Evolutionary conservation across 2,113 vertebrate genomes (phyloP).

Genomic region (Pseudonaja textilis): DNA sequence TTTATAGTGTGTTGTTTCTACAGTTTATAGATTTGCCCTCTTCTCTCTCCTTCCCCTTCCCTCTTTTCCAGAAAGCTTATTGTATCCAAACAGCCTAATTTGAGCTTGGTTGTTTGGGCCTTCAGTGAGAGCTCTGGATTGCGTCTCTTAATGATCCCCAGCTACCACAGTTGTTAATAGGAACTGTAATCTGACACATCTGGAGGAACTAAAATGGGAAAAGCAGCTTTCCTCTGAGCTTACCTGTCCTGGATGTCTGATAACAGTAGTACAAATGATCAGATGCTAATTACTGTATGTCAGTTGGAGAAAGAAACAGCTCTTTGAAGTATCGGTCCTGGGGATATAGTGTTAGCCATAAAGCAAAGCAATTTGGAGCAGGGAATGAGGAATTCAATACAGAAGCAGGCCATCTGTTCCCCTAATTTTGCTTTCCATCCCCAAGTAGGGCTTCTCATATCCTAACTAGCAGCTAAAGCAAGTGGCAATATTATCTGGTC

Average conservation of each 20-base stretch:
- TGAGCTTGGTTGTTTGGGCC: not conserved
- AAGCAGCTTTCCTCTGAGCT: not conserved
- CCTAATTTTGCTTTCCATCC: not conserved
- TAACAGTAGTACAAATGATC: not conserved
- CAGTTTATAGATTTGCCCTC: not conserved
- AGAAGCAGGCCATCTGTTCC: not conserved
- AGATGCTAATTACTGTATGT: not conserved
- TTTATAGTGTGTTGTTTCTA: too few relatives aligned
- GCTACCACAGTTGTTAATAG: not conserved
- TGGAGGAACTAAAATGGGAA: not conserved
- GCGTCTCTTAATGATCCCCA: not conserved
- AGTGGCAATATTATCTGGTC: not conserved
- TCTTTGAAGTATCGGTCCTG: not conserved
- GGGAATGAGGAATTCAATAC: accelerated
- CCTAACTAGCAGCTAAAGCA: not conserved
- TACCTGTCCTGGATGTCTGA: not conserved
- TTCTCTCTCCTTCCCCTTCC: not conserved
- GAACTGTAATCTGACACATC: not conserved
- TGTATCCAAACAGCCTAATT: not conserved
- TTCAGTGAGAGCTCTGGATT: not conserved
- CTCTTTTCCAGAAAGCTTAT: not conserved
- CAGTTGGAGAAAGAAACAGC: not conserved
- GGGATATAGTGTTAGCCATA: not conserved
- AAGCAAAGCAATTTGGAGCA: not conserved
- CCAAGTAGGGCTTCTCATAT: not conserved